Evolutionary conservation across 2,797 vertebrate genomes (phyloP), one percentile per base, ranked within the genome.

Genomic region (Vultur gryphus): DNA sequence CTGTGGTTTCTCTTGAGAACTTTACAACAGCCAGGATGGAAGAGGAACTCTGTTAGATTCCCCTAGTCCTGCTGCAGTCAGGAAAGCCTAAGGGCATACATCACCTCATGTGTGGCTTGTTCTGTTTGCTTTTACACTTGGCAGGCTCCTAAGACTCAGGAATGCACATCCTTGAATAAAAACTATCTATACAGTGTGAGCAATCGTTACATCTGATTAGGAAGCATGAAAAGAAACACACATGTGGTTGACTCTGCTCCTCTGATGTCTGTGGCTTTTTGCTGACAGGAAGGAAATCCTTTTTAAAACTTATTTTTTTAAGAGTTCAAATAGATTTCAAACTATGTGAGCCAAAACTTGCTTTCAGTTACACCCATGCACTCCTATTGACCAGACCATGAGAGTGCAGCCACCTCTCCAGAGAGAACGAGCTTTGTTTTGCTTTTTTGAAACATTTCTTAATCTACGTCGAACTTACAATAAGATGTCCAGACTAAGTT

Each of bases 211-310:
- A 59, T 80, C 89, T 92, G 81, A 90, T 84, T 91, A 89, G 88
- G 88, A 89, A 84, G 44, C 67, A 87, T 80, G 83, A 80, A 84
- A 95, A 95, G 84, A 96, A 96, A 80, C 82, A 95, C 85, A 92
- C 39, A 69, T 49, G 62, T 77, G 93, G 88, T 69, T 91, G 73
- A 83, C 75, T 94, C 59, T 49, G 44, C 64, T 80, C 55, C 51
- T 96, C 83, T 90, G 75, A 70, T 95, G 96, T 96, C 94, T 95
- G 37, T 75, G 84, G 59, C 49, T 93, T 90, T 96, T 92, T 96
- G 78, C 95, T 96, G 87, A 96, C 95, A 96, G 95, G 96, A 96
- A 97, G 96, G 95, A 97, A 97, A 97, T 95, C 80, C 80, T 96
- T 97, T 94, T 65, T 76, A 94, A 95, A 96, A 91, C 72, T 76